Evolutionary conservation across 2,113 vertebrate genomes (phyloP).

Genomic region (Hassar affinis): DNA sequence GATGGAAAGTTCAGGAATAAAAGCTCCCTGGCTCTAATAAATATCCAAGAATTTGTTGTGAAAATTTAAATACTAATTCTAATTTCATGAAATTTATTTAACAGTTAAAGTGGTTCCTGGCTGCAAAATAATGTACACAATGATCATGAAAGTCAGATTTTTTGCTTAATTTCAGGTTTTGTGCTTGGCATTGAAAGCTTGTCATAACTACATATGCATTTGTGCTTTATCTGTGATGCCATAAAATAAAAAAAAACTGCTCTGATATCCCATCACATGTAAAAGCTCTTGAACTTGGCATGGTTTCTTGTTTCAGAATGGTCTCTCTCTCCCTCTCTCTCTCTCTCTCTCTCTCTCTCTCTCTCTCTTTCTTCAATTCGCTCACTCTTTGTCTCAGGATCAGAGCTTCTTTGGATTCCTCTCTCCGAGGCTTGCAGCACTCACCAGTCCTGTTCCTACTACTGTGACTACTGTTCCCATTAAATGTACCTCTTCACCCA

Average conservation of each 20-base stretch:
- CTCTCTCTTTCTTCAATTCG: neutral
- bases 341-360: constrained; percentile 1
- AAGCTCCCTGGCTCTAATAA: neutral
- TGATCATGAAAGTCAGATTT: neutral
- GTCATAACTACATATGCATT: neutral
- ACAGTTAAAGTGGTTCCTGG: neutral
- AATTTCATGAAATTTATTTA: neutral
- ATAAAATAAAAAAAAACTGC: neutral
- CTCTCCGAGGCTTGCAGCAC: constrained; percentile 38
- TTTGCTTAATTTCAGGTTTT: too few relatives aligned
- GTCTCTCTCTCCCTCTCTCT: neutral
- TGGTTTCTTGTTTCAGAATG: neutral
- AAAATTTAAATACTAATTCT: neutral
- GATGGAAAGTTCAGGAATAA: neutral
- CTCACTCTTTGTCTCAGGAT: constrained; percentile 56
- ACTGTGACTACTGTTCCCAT: constrained; percentile 36
- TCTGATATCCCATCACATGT: neutral
- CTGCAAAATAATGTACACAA: neutral
- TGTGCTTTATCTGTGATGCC: neutral
- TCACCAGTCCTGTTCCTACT: constrained; percentile 47
- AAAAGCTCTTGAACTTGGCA: neutral
- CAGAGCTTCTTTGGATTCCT: constrained; percentile 48
- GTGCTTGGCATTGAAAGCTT: neutral
- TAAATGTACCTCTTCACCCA: constrained; percentile 38
- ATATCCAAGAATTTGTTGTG: neutral